Evolutionary conservation across 2,888 invertebrate genomes (phyloP).

Genomic region (Epinotia brunnichana): DNA sequence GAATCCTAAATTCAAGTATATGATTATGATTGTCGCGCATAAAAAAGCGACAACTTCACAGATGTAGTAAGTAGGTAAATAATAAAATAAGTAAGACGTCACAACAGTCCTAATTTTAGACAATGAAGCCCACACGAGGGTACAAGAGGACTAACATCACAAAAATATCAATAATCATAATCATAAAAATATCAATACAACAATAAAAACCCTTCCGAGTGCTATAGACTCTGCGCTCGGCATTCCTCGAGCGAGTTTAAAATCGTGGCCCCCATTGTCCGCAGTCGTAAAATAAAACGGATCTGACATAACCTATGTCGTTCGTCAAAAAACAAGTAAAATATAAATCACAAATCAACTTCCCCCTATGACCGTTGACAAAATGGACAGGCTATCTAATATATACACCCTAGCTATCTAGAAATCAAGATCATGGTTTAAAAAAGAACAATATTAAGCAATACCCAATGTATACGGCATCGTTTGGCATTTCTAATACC

Average conservation of each 20-base stretch:
- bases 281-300: background rate
- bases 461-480: constrained; percentile 34
- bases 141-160: constrained; percentile 3
- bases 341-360: constrained; percentile 31
- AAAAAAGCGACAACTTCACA: constrained; percentile 1
- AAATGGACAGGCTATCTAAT: constrained; percentile 11
- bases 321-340: constrained; percentile 18
- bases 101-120: constrained; percentile 6
- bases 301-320: constrained; percentile 17
- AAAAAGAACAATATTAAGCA: constrained; percentile 14
- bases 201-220: background rate
- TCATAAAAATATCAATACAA: background rate
- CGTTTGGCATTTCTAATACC: constrained; percentile 3
- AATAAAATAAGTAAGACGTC: background rate
- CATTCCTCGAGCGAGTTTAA: background rate
- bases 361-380: background rate
- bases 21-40: background rate
- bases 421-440: constrained; percentile 25
- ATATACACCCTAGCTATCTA: constrained; percentile 37
- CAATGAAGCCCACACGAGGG: background rate
- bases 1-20: background rate
- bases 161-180: constrained; percentile 1
- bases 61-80: background rate
- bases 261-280: background rate
- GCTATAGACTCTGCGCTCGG: background rate